Evolutionary conservation across 2,113 vertebrate species (phyloP).

Genomic region (Sylvietta virens): DNA sequence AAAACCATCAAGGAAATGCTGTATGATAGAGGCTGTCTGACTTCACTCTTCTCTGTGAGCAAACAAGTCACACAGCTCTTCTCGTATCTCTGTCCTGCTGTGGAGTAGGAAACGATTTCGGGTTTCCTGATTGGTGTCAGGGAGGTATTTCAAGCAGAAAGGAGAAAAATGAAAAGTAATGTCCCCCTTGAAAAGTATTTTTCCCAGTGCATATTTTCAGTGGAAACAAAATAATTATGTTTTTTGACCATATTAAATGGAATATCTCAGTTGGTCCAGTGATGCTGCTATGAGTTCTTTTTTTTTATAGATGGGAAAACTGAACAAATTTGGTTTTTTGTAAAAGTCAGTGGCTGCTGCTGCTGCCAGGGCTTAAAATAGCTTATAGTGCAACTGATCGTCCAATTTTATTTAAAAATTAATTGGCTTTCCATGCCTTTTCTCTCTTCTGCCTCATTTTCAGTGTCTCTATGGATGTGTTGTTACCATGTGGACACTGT

Average conservation of each 20-base stretch:
- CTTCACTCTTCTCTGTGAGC: background rate
- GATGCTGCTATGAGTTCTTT: background rate
- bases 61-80: background rate
- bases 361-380: background rate
- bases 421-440: background rate
- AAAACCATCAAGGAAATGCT: background rate
- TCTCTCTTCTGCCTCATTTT: background rate
- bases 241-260: background rate
- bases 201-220: background rate
- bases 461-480: background rate
- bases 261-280: background rate
- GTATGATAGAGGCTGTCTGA: background rate
- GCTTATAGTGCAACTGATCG: background rate
- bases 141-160: background rate
- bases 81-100: accelerated
- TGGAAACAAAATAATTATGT: background rate
- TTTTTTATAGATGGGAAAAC: background rate
- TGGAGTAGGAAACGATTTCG: background rate
- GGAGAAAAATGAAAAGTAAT: background rate
- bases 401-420: background rate
- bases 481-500: background rate
- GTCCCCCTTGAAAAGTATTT: background rate
- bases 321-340: background rate
- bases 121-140: background rate
- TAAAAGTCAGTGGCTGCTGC: background rate